A percentile compares a stretch with the other conserved stretches of the same genome.
Conservation (phyloP, 2,888 invertebrate genomes). For the Dryococelus australis region DNA sequence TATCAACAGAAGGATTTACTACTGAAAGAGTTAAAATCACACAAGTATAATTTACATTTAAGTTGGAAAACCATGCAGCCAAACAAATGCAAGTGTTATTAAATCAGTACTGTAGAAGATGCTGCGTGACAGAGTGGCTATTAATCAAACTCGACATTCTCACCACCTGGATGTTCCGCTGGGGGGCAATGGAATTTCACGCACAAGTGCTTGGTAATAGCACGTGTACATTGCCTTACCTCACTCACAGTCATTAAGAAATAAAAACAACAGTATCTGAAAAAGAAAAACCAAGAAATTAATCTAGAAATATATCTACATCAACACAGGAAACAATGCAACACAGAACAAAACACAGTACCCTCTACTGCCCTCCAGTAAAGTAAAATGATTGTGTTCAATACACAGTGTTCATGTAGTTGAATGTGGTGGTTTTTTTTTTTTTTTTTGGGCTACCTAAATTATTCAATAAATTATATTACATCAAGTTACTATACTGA, state of each 20-base stretch:
- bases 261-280: constrained; percentile 11
- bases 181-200: not conserved
- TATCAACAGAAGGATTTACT: not conserved
- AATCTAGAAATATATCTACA: not conserved
- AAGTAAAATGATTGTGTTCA: no score
- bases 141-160: not conserved
- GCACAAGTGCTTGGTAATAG: not conserved
- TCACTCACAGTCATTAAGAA: not conserved
- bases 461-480: no score
- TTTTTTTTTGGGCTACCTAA: no score
- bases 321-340: no score
- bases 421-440: no score
- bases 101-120: not conserved
- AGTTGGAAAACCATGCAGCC: not conserved
- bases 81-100: not conserved
- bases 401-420: no score
- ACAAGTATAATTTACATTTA: not conserved
- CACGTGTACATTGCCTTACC: not conserved
- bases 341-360: no score
- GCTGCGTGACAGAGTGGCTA: not conserved
- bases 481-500: no score
- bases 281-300: not conserved
- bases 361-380: no score
- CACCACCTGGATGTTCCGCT: not conserved
- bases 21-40: constrained; percentile 7